Evolutionary conservation across 2,888 invertebrate genomes (phyloP).

Genomic region (Drosophila hamatofila): DNA sequence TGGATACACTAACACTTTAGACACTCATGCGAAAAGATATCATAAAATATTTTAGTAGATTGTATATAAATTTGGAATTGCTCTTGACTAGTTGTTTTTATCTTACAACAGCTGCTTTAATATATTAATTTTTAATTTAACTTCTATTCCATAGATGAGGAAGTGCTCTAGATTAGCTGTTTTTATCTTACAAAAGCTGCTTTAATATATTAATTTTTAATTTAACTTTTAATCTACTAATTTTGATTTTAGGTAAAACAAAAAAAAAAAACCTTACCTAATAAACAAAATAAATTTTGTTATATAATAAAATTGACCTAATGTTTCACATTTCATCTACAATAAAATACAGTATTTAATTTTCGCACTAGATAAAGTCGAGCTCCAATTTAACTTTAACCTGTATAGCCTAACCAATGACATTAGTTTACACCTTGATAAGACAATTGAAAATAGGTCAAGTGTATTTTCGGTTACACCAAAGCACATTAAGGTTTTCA

Average conservation of each 20-base stretch:
- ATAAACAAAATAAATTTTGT: not conserved
- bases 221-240: not conserved
- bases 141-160: no score
- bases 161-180: no score
- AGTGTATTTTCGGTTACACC: slow-evolving; percentile 11
- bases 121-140: no score
- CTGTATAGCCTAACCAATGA: not conserved
- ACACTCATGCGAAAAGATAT: not conserved
- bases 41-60: not conserved
- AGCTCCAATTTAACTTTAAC: no score
- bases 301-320: not conserved
- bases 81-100: not conserved
- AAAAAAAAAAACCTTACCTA: not conserved
- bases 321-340: no score
- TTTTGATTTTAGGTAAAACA: no score
- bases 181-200: not conserved
- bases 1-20: slow-evolving; percentile 1
- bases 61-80: not conserved
- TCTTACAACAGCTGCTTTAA: not conserved
- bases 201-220: not conserved
- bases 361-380: not conserved
- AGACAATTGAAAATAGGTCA: slow-evolving; percentile 30
- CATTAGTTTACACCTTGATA: not conserved
- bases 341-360: not conserved
- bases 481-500: slow-evolving; percentile 26